Evolutionary conservation across 2,888 invertebrate species (phyloP).

Genomic region (Lasioglossum pauxillum): DNA sequence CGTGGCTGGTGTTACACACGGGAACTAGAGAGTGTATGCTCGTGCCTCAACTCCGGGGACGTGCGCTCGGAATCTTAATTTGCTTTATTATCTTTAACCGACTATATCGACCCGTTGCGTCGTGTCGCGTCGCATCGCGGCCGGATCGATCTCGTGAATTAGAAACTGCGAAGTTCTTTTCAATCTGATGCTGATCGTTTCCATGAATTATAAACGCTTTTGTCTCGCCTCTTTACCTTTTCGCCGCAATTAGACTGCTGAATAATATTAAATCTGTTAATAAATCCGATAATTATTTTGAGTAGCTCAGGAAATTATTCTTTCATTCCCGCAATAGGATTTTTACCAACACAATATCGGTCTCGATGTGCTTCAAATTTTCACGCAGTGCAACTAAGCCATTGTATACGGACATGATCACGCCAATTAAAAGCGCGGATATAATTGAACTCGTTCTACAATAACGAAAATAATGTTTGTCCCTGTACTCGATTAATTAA

Average conservation of each 20-base stretch:
- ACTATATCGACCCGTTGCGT: conserved; percentile 59
- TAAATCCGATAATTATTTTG: background rate
- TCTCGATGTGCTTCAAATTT: too few relatives aligned
- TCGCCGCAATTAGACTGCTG: too few relatives aligned
- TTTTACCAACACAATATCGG: background rate
- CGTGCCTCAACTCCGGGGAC: conserved; percentile 63
- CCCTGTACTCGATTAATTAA: background rate
- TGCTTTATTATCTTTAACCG: conserved; percentile 75
- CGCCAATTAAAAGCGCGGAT: background rate
- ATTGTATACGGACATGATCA: background rate
- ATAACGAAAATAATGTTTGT: too few relatives aligned
- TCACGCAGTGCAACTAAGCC: too few relatives aligned
- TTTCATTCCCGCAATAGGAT: background rate
- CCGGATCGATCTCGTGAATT: conserved; percentile 13
- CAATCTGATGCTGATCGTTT: conserved; percentile 12
- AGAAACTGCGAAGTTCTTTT: background rate
- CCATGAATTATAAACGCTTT: background rate
- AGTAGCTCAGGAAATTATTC: background rate
- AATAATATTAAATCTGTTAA: too few relatives aligned
- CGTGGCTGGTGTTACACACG: conserved; percentile 54
- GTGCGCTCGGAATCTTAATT: conserved; percentile 78
- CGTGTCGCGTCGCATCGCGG: too few relatives aligned
- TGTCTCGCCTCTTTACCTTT: background rate
- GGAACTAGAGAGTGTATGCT: conserved; percentile 54
- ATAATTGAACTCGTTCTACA: background rate